These are phyloP conservation scores for Rhinogobius similis DNA, from an alignment of 2,113 vertebrate species.

Conservation along the genomic window DNA sequence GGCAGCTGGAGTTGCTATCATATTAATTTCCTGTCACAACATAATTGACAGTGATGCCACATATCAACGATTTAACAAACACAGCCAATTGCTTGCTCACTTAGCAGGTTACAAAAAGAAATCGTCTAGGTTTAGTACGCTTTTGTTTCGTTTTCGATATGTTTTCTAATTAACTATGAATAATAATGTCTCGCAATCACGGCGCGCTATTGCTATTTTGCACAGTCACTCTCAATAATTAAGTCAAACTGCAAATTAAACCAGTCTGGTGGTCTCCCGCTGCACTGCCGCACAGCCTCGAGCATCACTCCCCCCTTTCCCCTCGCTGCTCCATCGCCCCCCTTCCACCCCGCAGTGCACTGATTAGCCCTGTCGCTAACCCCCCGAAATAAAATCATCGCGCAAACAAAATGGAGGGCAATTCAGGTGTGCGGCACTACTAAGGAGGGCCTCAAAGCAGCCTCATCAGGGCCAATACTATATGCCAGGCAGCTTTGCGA, in stretches of 20 bases:
- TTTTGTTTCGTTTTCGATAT: constrained; percentile 28
- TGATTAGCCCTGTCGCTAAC: constrained; percentile 65
- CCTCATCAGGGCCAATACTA: constrained; percentile 62
- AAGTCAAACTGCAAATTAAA: constrained; percentile 63
- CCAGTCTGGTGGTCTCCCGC: constrained; percentile 50
- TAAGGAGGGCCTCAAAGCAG: constrained; percentile 59
- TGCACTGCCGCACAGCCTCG: constrained; percentile 36
- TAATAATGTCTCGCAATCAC: constrained; percentile 40
- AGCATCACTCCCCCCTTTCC: constrained; percentile 28
- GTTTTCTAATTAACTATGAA: constrained; percentile 52
- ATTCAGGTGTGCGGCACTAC: constrained; percentile 59
- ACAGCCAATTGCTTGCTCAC: constrained; percentile 4
- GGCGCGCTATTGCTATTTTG: constrained; percentile 42
- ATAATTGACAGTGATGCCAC: constrained; percentile 5
- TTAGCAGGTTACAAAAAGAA: constrained; percentile 6
- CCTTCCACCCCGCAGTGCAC: constrained; percentile 28
- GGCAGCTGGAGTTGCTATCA: not conserved
- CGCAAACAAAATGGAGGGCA: constrained; percentile 64
- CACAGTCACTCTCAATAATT: constrained; percentile 50
- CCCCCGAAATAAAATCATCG: constrained; percentile 57
- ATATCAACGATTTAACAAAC: constrained; percentile 8
- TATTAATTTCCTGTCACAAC: constrained; percentile 15
- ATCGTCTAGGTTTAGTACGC: constrained; percentile 5
- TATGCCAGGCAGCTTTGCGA: constrained; percentile 51
- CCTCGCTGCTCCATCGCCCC: constrained; percentile 12